Evolutionary conservation across 2,113 vertebrate genomes (phyloP).

Genomic region (Gadus chalcogrammus): DNA sequence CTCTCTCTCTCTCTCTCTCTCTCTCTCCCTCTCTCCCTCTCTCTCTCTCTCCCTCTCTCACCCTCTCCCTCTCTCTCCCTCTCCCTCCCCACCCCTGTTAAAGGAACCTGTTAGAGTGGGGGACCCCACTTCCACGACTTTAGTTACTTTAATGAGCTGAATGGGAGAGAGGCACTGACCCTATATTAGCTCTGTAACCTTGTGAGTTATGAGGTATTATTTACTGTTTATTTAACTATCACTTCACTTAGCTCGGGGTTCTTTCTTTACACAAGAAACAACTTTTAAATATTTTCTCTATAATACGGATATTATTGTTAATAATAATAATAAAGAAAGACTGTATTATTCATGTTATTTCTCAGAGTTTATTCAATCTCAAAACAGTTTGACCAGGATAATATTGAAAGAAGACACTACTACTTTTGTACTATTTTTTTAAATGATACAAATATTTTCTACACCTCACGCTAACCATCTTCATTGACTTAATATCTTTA

Average conservation of each 20-base stretch:
- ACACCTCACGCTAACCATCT: no score
- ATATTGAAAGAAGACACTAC: no score
- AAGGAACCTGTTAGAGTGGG: conserved; percentile 91
- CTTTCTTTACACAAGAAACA: no score
- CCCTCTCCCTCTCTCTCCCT: conserved; percentile 75
- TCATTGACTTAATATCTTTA: no score
- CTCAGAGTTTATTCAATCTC: no score
- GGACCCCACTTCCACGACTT: conserved; percentile 89
- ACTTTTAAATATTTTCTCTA: not conserved
- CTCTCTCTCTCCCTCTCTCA: no score
- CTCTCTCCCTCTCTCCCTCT: no score
- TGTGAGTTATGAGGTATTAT: not conserved
- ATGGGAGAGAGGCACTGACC: conserved; percentile 71
- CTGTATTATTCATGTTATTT: no score
- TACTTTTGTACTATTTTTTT: no score
- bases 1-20: conserved; percentile 2
- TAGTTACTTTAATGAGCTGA: conserved; percentile 98
- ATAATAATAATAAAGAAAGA: no score
- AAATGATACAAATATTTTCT: no score
- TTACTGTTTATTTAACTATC: conserved; percentile 2
- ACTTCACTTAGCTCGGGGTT: not conserved
- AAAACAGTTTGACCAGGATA: no score
- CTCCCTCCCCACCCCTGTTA: conserved; percentile 81
- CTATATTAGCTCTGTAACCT: not conserved
- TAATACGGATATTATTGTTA: not conserved